phyloP scores from a whole-genome alignment of 2,113 vertebrate genomes.

The Oceanodroma tethys region DNA sequence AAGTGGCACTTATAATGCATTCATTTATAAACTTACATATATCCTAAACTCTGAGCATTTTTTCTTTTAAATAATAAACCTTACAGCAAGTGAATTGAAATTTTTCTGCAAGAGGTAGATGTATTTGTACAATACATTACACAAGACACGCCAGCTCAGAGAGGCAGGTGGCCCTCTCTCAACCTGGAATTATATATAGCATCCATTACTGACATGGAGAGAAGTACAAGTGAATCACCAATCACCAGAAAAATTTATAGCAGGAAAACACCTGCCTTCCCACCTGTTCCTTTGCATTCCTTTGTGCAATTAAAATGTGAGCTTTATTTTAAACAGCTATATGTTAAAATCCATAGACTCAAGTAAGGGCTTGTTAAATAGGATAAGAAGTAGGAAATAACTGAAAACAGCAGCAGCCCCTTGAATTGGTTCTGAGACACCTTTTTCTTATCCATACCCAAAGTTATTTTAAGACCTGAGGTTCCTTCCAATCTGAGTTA shows the following conservation, averaged over 20 bases:
- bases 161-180: background rate
- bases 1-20: background rate
- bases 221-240: background rate
- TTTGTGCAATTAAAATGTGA: background rate
- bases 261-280: constrained; percentile 15
- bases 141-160: background rate
- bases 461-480: background rate
- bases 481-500: background rate
- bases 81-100: background rate
- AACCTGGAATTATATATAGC: background rate
- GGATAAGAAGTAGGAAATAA: background rate
- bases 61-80: background rate
- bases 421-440: background rate
- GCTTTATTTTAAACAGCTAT: background rate
- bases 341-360: background rate
- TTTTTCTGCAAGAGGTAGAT: background rate
- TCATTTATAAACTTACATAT: background rate
- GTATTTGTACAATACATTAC: background rate
- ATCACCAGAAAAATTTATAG: background rate
- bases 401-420: background rate
- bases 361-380: background rate
- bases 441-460: background rate
- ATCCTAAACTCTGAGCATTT: background rate
- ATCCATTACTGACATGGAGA: background rate
- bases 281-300: background rate